Base-by-base conservation (phyloP, 1,140 invertebrate genomes). In the Conus ventricosus region DNA sequence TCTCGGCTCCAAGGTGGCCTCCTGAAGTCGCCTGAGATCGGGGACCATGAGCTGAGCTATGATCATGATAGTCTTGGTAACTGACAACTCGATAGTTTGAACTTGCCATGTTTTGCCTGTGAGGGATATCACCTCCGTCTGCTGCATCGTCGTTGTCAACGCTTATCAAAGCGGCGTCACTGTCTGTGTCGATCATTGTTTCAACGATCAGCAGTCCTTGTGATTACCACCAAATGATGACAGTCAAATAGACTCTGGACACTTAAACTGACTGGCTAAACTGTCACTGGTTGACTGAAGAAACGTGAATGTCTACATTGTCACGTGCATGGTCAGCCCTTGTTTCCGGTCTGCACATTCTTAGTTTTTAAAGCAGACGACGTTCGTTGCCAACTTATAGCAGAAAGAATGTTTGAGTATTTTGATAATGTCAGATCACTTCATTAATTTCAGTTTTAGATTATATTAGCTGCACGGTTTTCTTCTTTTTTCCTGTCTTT, bases 1-100 rank as follows among this genome's bases (percentile, higher is more conserved):
- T 92, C 11, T 93, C 94, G 51, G 83, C 87, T 20, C 91, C 91
- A n/a, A 80, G 85, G 39, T 54, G 85, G 55, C 71, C 67, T 23
- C 67, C 87, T 13, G 94, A 54, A 86, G 92, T 83, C 8, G 93
- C 93, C 6, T 93, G 93, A 57, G 93, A 94, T 71, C 93, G 85
- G 4, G 90, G 93, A 23, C 81, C 53, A 85, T 85, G 71, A 25
- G 90, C 80, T 8, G 82, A n/a, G 78, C 81, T 67, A 23, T 81
- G 27, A 75, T 60, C 63, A 23, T 81, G 27, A 75, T 60, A 63
- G 0, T 88, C 87, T 88, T 67, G 76, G 55, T 88, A 82, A 60
- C 87, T 88, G 87, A 83, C 54, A 51, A 63, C 84, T 60, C 82
- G 57, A 25, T 67, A n/a, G 85, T 55, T 57, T 27, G 87, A 53